Base-by-base conservation (phyloP, 2,888 invertebrate species). In the Cerastis leucographa region DNA sequence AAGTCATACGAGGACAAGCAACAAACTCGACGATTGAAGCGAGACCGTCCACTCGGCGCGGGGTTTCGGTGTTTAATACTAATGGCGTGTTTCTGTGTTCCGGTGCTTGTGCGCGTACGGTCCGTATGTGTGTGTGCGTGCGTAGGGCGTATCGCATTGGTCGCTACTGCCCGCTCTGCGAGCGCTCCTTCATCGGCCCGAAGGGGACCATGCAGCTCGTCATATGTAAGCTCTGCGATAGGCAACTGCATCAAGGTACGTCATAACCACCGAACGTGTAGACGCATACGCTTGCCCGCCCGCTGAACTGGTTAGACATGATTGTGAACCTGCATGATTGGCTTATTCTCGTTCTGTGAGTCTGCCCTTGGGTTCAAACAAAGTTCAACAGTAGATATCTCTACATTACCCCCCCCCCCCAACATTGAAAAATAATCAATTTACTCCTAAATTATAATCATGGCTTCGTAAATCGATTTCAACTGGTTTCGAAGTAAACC, bases 151-250 rank as follows among this genome's bases (percentile, higher is more conserved):
- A 97, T 97, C 97, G 97, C 96, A 97, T 97, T 96, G 97, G 97
- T 95, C 97, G 97, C 94, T 97, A 97, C 97, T 98, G 97, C 96
- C 97, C 97, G 92, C 97, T 97, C 94, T 98, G 97, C 97, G 97
- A 97, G 92, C 97, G 97, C 95, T 97, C 97, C 95, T 97, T 97
- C 97, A 97, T 97, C 96, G 97, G 97, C 92, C 97, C 97, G 94
- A 97, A 97, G 96, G 97, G 97, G 94, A 97, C 97, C 93, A 97
- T 97, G 97, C 97, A 97, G 94, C 97, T 97, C 94, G 96, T 97
- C 96, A 97, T 97, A 92, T 97, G 97, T 96, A 96, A 96, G 91
- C 96, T 97, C 93, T 97, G 97, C 96, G 97, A 97, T 96, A 96
- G 96, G 95, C 96, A 97, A 93, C 96, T 95, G 91, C 97, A 97